These are phyloP conservation scores for Ciconia maguari DNA, from an alignment of 2,113 vertebrate genomes.

Conservation along the genomic window DNA sequence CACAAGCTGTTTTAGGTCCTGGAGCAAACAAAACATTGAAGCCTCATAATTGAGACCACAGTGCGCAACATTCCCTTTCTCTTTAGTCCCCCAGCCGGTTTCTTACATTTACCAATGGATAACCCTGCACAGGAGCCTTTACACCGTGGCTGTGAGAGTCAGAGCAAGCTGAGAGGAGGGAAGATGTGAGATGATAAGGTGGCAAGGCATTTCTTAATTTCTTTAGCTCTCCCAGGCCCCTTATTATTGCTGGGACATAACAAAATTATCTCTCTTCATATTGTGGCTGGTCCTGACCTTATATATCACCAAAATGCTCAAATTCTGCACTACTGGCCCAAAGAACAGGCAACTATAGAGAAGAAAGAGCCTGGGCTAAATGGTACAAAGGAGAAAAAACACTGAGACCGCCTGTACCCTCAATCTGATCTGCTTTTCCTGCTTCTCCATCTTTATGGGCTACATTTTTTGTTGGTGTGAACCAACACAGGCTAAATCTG, in stretches of 20 bases:
- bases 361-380: not conserved
- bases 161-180: not conserved
- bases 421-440: not conserved
- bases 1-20: not conserved
- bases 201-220: not conserved
- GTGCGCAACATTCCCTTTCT: not conserved
- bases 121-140: not conserved
- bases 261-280: not conserved
- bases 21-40: not conserved
- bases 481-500: not conserved
- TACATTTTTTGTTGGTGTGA: not conserved
- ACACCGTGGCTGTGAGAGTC: not conserved
- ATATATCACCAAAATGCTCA: not conserved
- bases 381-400: not conserved
- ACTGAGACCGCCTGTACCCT: rapidly evolving
- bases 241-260: not conserved
- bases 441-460: not conserved
- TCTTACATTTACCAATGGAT: not conserved
- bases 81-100: not conserved
- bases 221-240: not conserved
- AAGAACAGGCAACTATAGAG: not conserved
- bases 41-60: not conserved
- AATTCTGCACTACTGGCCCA: not conserved
- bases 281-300: not conserved
- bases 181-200: not conserved